These are phyloP conservation scores for Cynopterus sphinx DNA, from an alignment of 2,797 vertebrate genomes.

Conservation along the genomic window DNA sequence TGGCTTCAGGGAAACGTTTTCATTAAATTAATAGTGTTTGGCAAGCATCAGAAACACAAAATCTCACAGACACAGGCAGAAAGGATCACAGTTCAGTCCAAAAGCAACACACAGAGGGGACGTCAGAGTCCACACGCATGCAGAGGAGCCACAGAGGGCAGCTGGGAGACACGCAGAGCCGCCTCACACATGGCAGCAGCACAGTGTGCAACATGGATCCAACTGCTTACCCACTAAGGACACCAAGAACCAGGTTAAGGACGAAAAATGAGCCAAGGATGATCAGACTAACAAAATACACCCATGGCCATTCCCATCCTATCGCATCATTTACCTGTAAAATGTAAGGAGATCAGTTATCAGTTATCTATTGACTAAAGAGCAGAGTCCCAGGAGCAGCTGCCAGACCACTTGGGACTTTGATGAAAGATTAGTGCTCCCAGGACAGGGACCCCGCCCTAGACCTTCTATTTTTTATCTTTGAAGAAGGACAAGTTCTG, in stretches of 20 bases:
- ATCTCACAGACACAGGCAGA: slow-evolving; percentile 83
- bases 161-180: slow-evolving; percentile 80
- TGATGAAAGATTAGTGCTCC: background rate
- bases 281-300: slow-evolving; percentile 99
- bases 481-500: background rate
- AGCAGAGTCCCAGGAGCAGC: slow-evolving; percentile 86
- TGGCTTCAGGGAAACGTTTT: slow-evolving; percentile 64
- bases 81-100: slow-evolving; percentile 81
- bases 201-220: slow-evolving; percentile 83
- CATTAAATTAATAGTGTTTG: slow-evolving; percentile 64
- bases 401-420: slow-evolving; percentile 83
- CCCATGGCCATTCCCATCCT: slow-evolving; percentile 96
- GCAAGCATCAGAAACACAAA: slow-evolving; percentile 82
- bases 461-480: background rate
- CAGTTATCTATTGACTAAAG: slow-evolving; percentile 83
- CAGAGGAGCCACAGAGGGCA: slow-evolving; percentile 83
- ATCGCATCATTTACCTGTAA: slow-evolving; percentile 98
- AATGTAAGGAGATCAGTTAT: slow-evolving; percentile 88
- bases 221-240: slow-evolving; percentile 98
- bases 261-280: slow-evolving; percentile 99
- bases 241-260: slow-evolving; percentile 99
- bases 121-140: slow-evolving; percentile 84
- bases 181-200: slow-evolving; percentile 80
- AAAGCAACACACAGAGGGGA: slow-evolving; percentile 82
- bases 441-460: background rate